Conservation (phyloP, 2,888 invertebrate species). For the Rhorus exstirpatorius region DNA sequence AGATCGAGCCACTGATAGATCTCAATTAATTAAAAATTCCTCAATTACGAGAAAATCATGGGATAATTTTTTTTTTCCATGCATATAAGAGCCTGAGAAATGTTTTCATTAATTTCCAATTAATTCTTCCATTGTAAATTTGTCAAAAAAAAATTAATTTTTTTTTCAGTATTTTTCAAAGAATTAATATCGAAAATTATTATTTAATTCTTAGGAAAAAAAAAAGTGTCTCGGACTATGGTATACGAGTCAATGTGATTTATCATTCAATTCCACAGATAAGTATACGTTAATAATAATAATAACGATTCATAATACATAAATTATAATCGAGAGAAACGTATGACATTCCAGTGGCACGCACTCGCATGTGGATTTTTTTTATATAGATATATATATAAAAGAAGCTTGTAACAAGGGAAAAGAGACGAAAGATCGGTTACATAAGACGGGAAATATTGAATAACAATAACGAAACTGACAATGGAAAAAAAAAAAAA, state of each 20-base stretch:
- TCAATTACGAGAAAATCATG: too few species aligned
- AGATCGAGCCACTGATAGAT: too few species aligned
- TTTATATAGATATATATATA: conserved; percentile 3
- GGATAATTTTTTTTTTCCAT: too few species aligned
- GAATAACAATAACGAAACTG: conserved; percentile 72
- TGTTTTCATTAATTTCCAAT: too few species aligned
- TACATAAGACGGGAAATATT: conserved; percentile 70
- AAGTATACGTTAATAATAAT: conserved; percentile 11
- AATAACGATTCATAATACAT: conserved; percentile 22
- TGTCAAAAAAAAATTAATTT: too few species aligned
- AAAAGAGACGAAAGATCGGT: conserved; percentile 33
- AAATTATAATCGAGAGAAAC: conserved; percentile 44
- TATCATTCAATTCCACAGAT: background rate
- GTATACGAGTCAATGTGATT: conserved; percentile 21
- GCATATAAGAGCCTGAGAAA: too few species aligned
- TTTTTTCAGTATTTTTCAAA: background rate
- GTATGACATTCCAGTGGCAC: conserved; percentile 31
- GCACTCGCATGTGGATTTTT: conserved; percentile 30
- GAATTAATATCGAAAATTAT: too few species aligned
- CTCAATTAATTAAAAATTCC: too few species aligned
- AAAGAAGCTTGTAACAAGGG: conserved; percentile 33
- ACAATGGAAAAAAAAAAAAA: conserved; percentile 61
- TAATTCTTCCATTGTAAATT: too few species aligned
- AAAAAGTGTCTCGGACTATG: conserved; percentile 28
- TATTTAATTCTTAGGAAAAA: too few species aligned